Conservation (phyloP, 2,888 invertebrate species). For the Bellardia pandia region DNA sequence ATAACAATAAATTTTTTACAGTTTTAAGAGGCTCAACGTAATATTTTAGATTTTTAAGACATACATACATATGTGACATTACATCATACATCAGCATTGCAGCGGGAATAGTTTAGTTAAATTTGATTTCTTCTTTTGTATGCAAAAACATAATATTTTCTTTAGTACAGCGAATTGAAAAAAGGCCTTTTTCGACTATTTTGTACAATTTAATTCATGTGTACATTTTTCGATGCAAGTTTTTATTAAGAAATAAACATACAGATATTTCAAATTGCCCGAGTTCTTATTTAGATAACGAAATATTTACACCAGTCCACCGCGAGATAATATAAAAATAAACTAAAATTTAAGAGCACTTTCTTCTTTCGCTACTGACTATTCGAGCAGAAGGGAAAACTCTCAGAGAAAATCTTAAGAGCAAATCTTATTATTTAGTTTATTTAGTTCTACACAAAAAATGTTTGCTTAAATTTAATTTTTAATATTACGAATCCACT, state of each 20-base stretch:
- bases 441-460: constrained; percentile 17
- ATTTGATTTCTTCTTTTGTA: too few species aligned
- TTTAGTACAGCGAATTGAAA: too few species aligned
- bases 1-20: too few species aligned
- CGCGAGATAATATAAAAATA: constrained; percentile 35
- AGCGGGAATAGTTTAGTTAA: too few species aligned
- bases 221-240: too few species aligned
- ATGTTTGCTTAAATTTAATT: constrained; percentile 40
- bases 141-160: too few species aligned
- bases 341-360: constrained; percentile 36
- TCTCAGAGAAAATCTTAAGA: constrained; percentile 48
- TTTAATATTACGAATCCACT: constrained; percentile 48
- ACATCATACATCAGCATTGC: too few species aligned
- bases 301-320: not conserved
- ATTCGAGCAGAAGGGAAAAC: not conserved
- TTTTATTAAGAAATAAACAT: not conserved
- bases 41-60: too few species aligned
- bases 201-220: too few species aligned
- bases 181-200: too few species aligned
- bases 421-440: constrained; percentile 16
- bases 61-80: too few species aligned
- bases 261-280: not conserved
- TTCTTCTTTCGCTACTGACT: not conserved
- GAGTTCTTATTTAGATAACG: not conserved
- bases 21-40: too few species aligned